Percentiles rank a stretch among this genome's conserved stretches.
phyloP scores from a whole-genome alignment of 2,113 vertebrate genomes.

The Tapirus terrestris region DNA sequence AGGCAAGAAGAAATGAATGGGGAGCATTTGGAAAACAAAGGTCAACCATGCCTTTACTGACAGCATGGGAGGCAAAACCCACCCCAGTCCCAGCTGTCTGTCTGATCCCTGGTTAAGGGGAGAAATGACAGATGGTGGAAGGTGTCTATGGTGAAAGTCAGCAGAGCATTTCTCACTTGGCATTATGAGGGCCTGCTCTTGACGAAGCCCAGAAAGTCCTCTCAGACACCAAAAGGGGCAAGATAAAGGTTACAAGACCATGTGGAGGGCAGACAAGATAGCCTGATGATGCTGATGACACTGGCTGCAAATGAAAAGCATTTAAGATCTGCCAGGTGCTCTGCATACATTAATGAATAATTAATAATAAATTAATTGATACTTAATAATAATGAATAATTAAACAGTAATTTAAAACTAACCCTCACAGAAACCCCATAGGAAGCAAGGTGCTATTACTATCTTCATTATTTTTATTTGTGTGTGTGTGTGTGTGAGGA shows the following conservation, averaged over 20 bases:
- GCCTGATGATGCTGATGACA: neutral
- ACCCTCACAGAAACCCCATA: neutral
- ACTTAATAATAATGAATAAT: neutral
- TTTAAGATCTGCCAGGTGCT: neutral
- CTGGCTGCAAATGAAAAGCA: neutral
- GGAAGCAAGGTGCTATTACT: neutral
- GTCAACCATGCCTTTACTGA: neutral
- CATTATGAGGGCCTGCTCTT: neutral
- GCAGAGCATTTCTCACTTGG: neutral
- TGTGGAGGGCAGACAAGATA: neutral
- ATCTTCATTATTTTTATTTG: too few relatives aligned
- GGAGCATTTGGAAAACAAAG: neutral
- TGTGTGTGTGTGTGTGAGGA: too few relatives aligned
- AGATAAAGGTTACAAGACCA: neutral
- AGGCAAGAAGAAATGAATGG: neutral
- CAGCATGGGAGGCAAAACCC: neutral
- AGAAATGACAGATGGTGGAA: neutral
- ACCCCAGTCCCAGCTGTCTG: neutral
- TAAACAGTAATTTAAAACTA: neutral
- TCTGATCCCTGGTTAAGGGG: neutral
- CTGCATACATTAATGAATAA: neutral
- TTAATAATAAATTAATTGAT: neutral
- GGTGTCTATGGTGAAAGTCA: neutral
- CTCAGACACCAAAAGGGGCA: neutral
- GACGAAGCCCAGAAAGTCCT: neutral